These are phyloP conservation scores for Myanophis thanlyinensis DNA, from an alignment of 2,113 vertebrate genomes.

Conservation along the genomic window DNA sequence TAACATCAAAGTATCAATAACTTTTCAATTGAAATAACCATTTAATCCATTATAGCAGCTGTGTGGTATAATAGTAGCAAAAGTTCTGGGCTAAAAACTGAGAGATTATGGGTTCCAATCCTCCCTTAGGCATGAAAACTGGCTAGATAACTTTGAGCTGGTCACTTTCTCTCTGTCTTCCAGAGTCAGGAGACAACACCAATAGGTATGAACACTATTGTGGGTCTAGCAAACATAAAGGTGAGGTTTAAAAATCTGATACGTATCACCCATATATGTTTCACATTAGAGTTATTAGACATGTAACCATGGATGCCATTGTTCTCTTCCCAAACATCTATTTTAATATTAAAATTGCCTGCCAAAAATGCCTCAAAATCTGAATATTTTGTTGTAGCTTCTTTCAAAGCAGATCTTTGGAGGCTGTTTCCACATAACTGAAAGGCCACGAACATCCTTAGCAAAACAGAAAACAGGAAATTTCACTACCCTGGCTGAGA, in stretches of 20 bases:
- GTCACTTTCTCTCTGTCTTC: background rate
- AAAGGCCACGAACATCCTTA: background rate
- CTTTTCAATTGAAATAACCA: fast-evolving
- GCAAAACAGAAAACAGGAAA: background rate
- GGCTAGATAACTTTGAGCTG: background rate
- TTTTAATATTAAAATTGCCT: fast-evolving
- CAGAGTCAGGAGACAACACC: background rate
- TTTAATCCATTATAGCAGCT: background rate
- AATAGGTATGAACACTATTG: background rate
- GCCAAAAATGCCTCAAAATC: background rate
- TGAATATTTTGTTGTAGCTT: fast-evolving
- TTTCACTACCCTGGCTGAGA: background rate
- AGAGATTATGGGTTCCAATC: background rate
- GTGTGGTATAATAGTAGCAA: background rate
- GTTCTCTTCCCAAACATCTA: background rate
- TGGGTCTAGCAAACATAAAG: background rate
- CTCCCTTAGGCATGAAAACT: background rate
- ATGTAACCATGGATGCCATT: background rate
- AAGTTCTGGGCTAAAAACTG: background rate
- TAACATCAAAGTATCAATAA: background rate
- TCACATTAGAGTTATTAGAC: background rate
- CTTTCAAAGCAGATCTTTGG: fast-evolving
- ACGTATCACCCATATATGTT: background rate
- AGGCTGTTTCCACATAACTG: background rate
- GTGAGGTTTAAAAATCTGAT: background rate